Conservation (phyloP, 2,113 vertebrate species). For the Myocastor coypus region DNA sequence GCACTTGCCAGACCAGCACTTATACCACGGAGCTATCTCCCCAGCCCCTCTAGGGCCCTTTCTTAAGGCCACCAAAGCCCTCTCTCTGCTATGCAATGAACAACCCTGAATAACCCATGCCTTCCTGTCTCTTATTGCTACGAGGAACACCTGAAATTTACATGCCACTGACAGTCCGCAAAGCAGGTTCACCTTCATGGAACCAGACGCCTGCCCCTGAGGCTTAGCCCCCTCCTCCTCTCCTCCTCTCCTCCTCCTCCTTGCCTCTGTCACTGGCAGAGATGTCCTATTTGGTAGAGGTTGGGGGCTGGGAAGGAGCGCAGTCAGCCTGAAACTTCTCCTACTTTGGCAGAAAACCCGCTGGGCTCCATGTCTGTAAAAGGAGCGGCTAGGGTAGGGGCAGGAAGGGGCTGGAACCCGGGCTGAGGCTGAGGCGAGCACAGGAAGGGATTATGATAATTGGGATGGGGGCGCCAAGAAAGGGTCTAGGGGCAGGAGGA, state of each 20-base stretch:
- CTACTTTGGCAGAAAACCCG: conserved; percentile 81
- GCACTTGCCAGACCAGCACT: too few relatives aligned
- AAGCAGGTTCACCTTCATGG: not conserved
- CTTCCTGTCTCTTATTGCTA: not conserved
- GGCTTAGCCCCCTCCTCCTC: not conserved
- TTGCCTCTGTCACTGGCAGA: not conserved
- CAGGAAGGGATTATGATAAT: not conserved
- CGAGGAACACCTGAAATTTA: not conserved
- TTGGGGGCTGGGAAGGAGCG: conserved; percentile 48
- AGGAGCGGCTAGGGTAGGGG: conserved; percentile 37
- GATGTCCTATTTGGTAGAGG: conserved; percentile 67
- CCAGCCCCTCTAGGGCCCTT: too few relatives aligned
- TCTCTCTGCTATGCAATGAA: too few relatives aligned
- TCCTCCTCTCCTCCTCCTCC: not conserved
- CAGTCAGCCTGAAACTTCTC: conserved; percentile 71
- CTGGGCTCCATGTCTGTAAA: conserved; percentile 74
- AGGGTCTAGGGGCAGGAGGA: not conserved
- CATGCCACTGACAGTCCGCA: not conserved
- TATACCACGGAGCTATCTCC: too few relatives aligned
- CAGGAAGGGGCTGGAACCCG: not conserved
- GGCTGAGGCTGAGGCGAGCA: not conserved
- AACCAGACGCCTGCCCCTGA: not conserved
- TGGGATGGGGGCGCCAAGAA: not conserved
- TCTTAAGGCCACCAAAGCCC: not conserved
- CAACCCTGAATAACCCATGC: rapidly evolving